These are phyloP conservation scores for Smittia aterrima DNA, from an alignment of 2,888 invertebrate species.

Conservation along the genomic window DNA sequence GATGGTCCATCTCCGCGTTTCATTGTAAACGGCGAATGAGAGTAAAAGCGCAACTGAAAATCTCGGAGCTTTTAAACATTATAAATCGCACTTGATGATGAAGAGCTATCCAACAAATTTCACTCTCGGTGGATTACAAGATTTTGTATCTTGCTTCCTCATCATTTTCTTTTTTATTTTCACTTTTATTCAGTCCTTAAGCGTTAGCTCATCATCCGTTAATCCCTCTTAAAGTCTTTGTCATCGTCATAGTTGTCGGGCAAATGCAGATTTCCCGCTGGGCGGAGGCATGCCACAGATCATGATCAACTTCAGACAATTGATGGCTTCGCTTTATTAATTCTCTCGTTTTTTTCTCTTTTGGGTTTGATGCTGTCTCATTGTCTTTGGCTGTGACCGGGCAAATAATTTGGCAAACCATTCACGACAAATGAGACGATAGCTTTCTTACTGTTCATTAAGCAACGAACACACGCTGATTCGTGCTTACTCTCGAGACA, in stretches of 20 bases:
- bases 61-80: slow-evolving; percentile 21
- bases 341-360: background rate
- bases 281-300: background rate
- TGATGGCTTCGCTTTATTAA: background rate
- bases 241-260: too few relatives aligned
- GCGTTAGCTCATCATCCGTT: slow-evolving; percentile 9
- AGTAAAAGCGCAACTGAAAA: background rate
- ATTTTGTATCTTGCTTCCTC: background rate
- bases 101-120: slow-evolving; percentile 19
- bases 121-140: slow-evolving; percentile 5
- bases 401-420: background rate
- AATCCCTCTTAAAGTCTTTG: background rate
- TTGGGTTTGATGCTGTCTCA: background rate
- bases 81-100: slow-evolving; percentile 22
- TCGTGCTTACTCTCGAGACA: too few relatives aligned
- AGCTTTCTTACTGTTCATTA: background rate
- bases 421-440: background rate
- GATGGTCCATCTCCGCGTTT: background rate
- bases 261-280: background rate
- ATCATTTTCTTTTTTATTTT: background rate
- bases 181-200: background rate
- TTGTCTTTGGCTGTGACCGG: background rate
- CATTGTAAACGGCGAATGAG: background rate
- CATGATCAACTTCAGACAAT: background rate
- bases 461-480: background rate